Evolutionary conservation across 2,113 vertebrate genomes (phyloP), one percentile per base, ranked within the genome.

Genomic region (Lanius ludovicianus): DNA sequence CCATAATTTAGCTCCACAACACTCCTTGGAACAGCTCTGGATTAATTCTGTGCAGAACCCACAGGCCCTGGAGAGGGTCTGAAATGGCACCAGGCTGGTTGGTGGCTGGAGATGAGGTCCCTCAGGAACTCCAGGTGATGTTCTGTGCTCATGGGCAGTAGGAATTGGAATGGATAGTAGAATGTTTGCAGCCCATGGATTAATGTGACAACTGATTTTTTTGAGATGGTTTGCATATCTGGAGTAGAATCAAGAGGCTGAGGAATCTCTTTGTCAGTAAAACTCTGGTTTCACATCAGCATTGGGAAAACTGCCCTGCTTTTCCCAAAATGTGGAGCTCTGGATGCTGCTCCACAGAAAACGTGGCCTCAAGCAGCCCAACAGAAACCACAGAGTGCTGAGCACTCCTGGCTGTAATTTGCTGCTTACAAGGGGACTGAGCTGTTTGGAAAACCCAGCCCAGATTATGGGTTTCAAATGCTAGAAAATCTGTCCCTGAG

Each of bases 341-440:
- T 52, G 55, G 31, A 15, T 78, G 59, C n/a, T 41, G 21, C 31
- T 63, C 37, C 35, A 44, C 64, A 70, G 64, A 60, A 56, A 57
- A 10, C n/a, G 6, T 0, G 1, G 28, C 41, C 59, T 60, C 0
- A 0, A 80, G 50, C 16, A 69, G 63, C 53, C 35, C 21, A 2
- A 18, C 25, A 76, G 3, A 67, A 81, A 49, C 28, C 27, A 19
- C 62, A 57, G 19, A 57, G 37, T 42, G 57, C 57, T 50, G 67
- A 93, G 71, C 25, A 17, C 21, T 86, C 49, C 27, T 2, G 9
- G 46, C 23, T 41, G 5, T 39, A n/a, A 70, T 74, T 81, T 63
- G 15, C 76, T 84, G 60, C 19, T 93, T 81, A 81, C 39, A 52
- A 70, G 27, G 16, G 9, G 19, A 19, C 18, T 65, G 68, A 93